Conservation (phyloP, 2,113 vertebrate species). For the Himantopus leucocephalus region DNA sequence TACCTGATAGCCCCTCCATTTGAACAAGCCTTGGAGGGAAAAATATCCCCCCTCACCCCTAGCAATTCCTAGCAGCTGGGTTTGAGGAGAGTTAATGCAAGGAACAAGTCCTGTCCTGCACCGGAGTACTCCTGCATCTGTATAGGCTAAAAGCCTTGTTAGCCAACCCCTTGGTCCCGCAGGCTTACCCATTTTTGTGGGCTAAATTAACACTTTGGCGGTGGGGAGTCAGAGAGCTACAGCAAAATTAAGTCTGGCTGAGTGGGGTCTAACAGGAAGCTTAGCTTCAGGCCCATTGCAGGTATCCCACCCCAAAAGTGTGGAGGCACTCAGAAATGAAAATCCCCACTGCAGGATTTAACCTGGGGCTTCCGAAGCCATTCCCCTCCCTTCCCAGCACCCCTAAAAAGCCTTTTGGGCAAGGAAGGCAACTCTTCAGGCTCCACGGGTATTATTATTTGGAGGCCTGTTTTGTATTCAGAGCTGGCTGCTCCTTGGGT, state of each 20-base stretch:
- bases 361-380: not conserved
- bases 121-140: not conserved
- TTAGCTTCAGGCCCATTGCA: not conserved
- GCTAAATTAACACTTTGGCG: not conserved
- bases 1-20: not conserved
- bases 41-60: not conserved
- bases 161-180: not conserved
- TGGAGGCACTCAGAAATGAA: not conserved
- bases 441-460: conserved; percentile 25
- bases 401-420: conserved; percentile 38
- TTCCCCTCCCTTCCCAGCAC: not conserved
- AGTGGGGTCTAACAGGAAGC: not conserved
- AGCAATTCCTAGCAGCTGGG: not conserved
- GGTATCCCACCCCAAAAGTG: not conserved
- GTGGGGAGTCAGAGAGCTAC: not conserved
- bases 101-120: conserved; percentile 44
- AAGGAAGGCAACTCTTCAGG: conserved; percentile 54
- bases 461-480: conserved; percentile 21
- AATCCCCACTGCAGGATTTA: not conserved
- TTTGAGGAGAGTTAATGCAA: not conserved
- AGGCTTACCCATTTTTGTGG: conserved; percentile 5
- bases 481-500: conserved; percentile 28
- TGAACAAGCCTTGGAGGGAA: not conserved
- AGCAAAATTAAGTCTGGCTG: not conserved
- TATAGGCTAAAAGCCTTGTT: not conserved